Base-by-base conservation (phyloP, 2,888 invertebrate genomes). In the Zaprionus lineosus region DNA sequence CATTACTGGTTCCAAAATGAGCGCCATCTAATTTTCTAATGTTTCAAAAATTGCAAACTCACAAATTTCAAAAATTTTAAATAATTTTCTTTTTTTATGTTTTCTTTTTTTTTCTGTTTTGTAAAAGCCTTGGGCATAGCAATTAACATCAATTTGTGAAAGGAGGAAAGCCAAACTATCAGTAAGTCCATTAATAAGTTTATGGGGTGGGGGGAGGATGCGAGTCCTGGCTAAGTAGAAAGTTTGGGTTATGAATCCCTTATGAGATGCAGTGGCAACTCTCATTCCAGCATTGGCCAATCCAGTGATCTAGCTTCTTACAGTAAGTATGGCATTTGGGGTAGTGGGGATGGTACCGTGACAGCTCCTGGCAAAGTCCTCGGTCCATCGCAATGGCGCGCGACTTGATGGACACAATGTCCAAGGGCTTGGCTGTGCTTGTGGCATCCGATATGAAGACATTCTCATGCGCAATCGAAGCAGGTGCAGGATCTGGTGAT, bases 241-340 rank as follows among this genome's bases (percentile, higher is more conserved):
- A 47, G 55, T 33, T 41, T 5, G 7, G 1, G 11, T 26, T 18
- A 21, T 14, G n/a, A 40, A 26, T 55, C 7, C 2, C 15, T 57
- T 74, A 88, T 19, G 88, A 86, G 63, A 88, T 85, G 52, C 89
- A 89, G 58, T 87, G 88, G 53, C 89, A 89, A 26, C 71, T 87
- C 16, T 85, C 82, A 40, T 68, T 78, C 44, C 89, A 84, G 48
- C 89, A 89, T 73, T 88, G 88, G 7, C 89, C 89, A 65, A 89
- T 66, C 89, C 89, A 89, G 37, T 89, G 89, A 7, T 87, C 79
- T 11, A 88, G 69, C 19, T 77, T 73, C 34, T 75, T 73, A 69
- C 89, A 89, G 71, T 88, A 89, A 18, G 77, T 72, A 53, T 88
- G 81, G 41, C 89, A 89, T 16, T 69, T 81, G 9, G 89, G 89